These are phyloP conservation scores for Odontomachus brunneus DNA, from an alignment of 1,140 invertebrate genomes.

Conservation along the genomic window DNA sequence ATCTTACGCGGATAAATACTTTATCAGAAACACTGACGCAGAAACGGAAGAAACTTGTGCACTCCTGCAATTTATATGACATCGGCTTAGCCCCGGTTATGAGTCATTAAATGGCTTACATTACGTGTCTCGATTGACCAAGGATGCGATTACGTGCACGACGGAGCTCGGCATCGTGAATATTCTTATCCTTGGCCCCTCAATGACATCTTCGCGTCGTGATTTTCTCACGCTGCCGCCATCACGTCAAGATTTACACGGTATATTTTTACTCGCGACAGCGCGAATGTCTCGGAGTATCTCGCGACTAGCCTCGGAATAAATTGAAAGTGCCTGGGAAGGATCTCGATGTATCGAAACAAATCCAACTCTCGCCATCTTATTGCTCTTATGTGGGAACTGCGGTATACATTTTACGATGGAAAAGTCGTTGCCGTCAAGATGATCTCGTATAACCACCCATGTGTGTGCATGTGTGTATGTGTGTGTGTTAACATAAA, in stretches of 20 bases:
- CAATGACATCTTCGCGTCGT: constrained; percentile 69
- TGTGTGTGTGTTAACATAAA: no score
- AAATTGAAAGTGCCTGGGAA: constrained; percentile 43
- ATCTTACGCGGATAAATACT: no score
- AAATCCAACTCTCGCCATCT: constrained; percentile 6
- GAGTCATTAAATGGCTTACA: constrained; percentile 77
- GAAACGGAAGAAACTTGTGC: constrained; percentile 23
- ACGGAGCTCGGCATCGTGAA: constrained; percentile 43
- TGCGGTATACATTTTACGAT: not conserved
- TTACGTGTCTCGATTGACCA: constrained; percentile 68
- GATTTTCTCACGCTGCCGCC: constrained; percentile 75
- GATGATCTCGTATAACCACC: no score
- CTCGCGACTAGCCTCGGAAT: constrained; percentile 48
- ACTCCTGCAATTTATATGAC: constrained; percentile 4
- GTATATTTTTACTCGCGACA: constrained; percentile 52
- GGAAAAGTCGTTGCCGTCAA: no score
- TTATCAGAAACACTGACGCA: not conserved
- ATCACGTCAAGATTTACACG: constrained; percentile 7
- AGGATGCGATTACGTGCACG: constrained; percentile 65
- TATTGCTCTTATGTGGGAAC: not conserved
- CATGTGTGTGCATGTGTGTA: no score
- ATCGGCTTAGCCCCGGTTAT: constrained; percentile 69
- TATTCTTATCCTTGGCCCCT: constrained; percentile 70
- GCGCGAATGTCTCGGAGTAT: constrained; percentile 60
- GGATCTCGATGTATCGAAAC: constrained; percentile 25